Evolutionary conservation across 92 coral and sea anemone species (phyloP).

Genomic region (Anthopleura xanthogrammica): DNA sequence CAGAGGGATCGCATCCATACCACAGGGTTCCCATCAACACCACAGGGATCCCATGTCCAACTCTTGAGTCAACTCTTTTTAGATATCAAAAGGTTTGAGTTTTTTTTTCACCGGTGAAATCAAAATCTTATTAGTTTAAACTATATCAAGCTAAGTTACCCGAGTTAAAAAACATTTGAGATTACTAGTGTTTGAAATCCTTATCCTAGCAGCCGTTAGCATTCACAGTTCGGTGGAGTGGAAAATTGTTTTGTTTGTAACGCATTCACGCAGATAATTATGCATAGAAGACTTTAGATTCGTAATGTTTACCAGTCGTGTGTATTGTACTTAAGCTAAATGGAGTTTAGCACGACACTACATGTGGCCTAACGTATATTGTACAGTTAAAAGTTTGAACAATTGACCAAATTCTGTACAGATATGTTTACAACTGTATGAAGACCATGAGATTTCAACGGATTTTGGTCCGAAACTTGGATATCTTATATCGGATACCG

Average conservation of each 20-base stretch:
- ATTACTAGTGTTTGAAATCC: too few relatives aligned
- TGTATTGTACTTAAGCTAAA: background rate
- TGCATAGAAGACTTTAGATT: background rate
- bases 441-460: background rate
- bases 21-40: background rate
- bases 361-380: background rate
- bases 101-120: too few relatives aligned
- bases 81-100: too few relatives aligned
- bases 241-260: background rate
- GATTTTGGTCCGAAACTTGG: background rate
- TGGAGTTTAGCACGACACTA: background rate
- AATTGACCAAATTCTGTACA: background rate
- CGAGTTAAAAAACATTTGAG: too few relatives aligned
- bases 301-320: background rate
- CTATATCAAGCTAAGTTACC: too few relatives aligned
- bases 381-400: background rate
- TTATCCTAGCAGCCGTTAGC: too few relatives aligned
- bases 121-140: too few relatives aligned
- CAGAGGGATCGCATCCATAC: background rate
- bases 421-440: background rate
- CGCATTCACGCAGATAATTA: slow-evolving; percentile 3
- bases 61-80: too few relatives aligned
- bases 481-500: background rate
- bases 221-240: background rate
- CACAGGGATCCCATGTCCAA: background rate